phyloP scores from a whole-genome alignment of 1,140 invertebrate genomes.

The Callitettix versicolor region DNA sequence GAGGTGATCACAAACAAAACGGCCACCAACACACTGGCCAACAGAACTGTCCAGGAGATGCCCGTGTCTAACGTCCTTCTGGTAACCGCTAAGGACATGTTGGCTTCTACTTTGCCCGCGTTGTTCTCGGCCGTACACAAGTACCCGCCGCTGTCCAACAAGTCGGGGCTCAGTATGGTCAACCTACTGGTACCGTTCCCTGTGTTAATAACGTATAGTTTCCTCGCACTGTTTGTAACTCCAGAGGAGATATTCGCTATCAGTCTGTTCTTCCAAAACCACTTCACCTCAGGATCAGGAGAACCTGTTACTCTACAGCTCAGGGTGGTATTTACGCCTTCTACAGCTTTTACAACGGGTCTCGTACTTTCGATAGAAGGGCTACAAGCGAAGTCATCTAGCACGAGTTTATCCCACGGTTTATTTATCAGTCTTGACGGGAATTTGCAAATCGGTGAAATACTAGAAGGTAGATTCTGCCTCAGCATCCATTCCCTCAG shows the following conservation, averaged over 20 bases:
- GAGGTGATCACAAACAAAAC: conserved; percentile 43
- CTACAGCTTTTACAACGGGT: conserved; percentile 36
- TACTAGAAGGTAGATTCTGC: conserved; percentile 59
- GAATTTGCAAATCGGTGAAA: conserved; percentile 51
- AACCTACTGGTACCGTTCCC: conserved; percentile 46
- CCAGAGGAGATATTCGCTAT: conserved; percentile 41
- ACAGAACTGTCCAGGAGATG: conserved; percentile 39
- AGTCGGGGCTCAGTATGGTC: conserved; percentile 54
- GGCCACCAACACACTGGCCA: conserved; percentile 45
- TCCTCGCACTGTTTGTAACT: conserved; percentile 27
- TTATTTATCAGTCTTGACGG: conserved; percentile 48
- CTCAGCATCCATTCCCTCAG: conserved; percentile 64
- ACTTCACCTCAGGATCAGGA: conserved; percentile 51
- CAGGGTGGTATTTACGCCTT: conserved; percentile 62
- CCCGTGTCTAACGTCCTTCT: conserved; percentile 33
- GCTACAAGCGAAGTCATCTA: conserved; percentile 70
- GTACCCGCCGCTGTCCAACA: conserved; percentile 60
- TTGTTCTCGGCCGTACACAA: conserved; percentile 65
- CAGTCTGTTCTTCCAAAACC: conserved; percentile 39
- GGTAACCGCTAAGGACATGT: conserved; percentile 54
- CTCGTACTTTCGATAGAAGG: conserved; percentile 41
- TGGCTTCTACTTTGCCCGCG: conserved; percentile 57
- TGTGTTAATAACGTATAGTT: conserved; percentile 19
- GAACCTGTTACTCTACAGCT: conserved; percentile 57
- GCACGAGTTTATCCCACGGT: conserved; percentile 59